These are phyloP conservation scores for Brachynemurus nebulosus DNA, from an alignment of 2,888 invertebrate genomes.

Conservation along the genomic window DNA sequence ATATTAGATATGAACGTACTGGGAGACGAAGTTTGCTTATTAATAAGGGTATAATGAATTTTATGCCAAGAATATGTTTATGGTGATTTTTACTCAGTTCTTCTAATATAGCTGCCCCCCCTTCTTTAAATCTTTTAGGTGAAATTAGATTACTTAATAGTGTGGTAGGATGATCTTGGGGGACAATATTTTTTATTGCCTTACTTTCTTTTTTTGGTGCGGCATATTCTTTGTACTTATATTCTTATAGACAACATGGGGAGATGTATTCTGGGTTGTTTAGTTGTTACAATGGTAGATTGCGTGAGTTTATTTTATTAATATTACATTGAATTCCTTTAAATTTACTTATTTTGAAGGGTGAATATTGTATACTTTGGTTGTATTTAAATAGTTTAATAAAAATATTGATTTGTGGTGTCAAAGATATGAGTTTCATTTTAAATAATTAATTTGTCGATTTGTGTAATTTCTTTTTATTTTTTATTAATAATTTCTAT, in stretches of 20 bases:
- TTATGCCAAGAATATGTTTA: conserved; percentile 41
- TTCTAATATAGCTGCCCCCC: conserved; percentile 50
- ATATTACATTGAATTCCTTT: conserved; percentile 48
- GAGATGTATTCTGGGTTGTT: conserved; percentile 35
- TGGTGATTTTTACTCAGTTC: conserved; percentile 51
- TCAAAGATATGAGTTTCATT: no score
- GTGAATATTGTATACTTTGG: conserved; percentile 37
- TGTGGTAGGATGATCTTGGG: no score
- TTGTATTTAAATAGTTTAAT: no score
- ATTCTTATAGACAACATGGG: conserved; percentile 47
- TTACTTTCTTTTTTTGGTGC: conserved; percentile 50
- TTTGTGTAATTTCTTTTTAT: no score
- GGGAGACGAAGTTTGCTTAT: no score
- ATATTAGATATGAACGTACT: conserved; percentile 48
- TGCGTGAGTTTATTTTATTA: conserved; percentile 45
- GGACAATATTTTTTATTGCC: conserved; percentile 44
- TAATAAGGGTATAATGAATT: conserved; percentile 47
- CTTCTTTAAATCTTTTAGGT: no score
- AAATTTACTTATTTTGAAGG: conserved; percentile 43
- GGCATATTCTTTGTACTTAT: conserved; percentile 50
- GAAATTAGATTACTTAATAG: no score
- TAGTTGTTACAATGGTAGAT: conserved; percentile 34
- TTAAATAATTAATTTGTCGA: no score
- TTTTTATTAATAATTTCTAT: conserved; percentile 31
- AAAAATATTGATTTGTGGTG: no score